Evolutionary conservation across 2,113 vertebrate species (phyloP), one percentile per base, ranked within the genome.

Genomic region (Dunckerocampus dactyliophorus): DNA sequence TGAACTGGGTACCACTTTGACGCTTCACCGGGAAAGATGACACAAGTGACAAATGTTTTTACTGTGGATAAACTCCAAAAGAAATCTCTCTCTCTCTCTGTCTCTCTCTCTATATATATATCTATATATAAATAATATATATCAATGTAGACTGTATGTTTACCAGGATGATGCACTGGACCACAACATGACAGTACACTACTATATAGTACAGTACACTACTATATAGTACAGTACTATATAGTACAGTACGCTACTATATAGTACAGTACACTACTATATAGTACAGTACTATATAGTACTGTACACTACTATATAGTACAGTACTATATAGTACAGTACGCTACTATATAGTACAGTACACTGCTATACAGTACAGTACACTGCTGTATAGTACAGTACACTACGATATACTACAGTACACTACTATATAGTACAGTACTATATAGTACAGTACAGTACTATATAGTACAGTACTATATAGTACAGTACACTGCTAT

Each of bases 11-110:
- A n/a, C n/a, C n/a, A n/a, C n/a, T n/a, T n/a, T n/a, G n/a, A n/a
- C n/a, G n/a, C n/a, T n/a, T n/a, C n/a, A n/a, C n/a, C n/a, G n/a
- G n/a, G n/a, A n/a, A n/a, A n/a, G n/a, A n/a, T n/a, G n/a, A n/a
- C n/a, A n/a, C 24, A 28, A 28, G 24, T 28, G 24, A 28, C 5
- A 67, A 78, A 62, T 66, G 55, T 76, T 65, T 73, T 37, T 34
- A 20, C 49, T 69, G n/a, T 71, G 20, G 9, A 24, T 71, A 28
- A 50, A 50, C 19, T 24, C 24, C 24, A 3, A 49, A 34, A 34
- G 4, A 34, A 8, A 5, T 34, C 20, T 66, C 28, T 56, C 24
- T 58, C 15, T 1, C 2, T 42, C 2, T 42, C 3, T 19, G 7
- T 11, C 20, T 66, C 28, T 56, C 24, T 62, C 15, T 12, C 20